Evolutionary conservation across 2,797 vertebrate species (phyloP), one percentile per base, ranked within the genome.

Genomic region (Anguilla pacifica): DNA sequence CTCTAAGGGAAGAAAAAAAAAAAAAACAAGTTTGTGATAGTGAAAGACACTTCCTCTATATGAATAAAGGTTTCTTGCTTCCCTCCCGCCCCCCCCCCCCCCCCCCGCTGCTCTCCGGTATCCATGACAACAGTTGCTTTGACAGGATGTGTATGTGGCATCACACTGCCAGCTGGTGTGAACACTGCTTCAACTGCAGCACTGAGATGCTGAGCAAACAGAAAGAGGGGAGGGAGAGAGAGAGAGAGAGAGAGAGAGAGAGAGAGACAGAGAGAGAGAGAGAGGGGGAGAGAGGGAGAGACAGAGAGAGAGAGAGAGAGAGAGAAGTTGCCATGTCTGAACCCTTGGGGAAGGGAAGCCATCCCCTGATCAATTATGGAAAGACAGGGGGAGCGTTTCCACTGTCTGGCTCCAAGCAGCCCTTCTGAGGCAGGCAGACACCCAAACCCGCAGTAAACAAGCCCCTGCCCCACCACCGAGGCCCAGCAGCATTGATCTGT

Each of bases 101-200:
- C 97, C 97, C 94, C 95, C 94, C 96, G 96, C 96, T 93, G 97
- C 97, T 98, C 98, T 97, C 97, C 93, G 96, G 98, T 99, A 98
- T 98, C 98, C 98, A 99, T 99, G 98, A 98, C 98, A 98, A 99
- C 98, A 97, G 97, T 97, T 98, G 97, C 97, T 97, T 98, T 98
- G 98, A 99, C 98, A 98, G 97, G 97, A 96, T 97, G 96, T 98
- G 97, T 98, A 98, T 98, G 98, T 98, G 98, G 98, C 95, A 96
- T 96, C 96, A 97, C 97, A 98, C 97, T 97, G 97, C 97, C 98
- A 99, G 98, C 97, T 98, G 98, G 97, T 99, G 97, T 97, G 97
- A 99, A 99, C 98, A 98, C 98, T 99, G 98, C 99, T 99, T 99
- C 98, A 99, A 99, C 98, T 98, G 97, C 97, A 97, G 97, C 97